These are phyloP conservation scores for Crossocerus cetratus DNA, from an alignment of 2,888 invertebrate species.

Conservation along the genomic window DNA sequence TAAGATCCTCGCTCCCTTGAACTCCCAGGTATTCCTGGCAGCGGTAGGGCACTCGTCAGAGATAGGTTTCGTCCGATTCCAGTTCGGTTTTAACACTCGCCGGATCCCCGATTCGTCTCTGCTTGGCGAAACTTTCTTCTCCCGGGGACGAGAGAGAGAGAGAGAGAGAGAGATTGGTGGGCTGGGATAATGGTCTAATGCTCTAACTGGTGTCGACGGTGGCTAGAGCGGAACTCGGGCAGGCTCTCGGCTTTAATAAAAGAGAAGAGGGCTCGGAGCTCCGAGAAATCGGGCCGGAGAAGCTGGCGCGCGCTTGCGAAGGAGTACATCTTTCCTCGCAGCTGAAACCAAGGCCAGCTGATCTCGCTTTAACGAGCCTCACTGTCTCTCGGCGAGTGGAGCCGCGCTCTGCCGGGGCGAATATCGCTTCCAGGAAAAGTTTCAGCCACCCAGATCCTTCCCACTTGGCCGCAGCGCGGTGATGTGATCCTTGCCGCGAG, in stretches of 20 bases:
- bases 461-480: not conserved
- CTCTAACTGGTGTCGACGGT: not conserved
- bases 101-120: too few species aligned
- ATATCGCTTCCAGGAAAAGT: conserved; percentile 54
- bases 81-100: too few species aligned
- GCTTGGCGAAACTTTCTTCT: too few species aligned
- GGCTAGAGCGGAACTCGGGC: conserved; percentile 8
- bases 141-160: too few species aligned
- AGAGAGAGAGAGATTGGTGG: too few species aligned
- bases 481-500: not conserved
- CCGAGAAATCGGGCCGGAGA: not conserved
- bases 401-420: conserved; percentile 28
- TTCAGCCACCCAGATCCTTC: conserved; percentile 33
- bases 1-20: too few species aligned
- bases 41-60: too few species aligned
- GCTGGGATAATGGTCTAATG: too few species aligned
- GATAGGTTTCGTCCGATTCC: too few species aligned
- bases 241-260: conserved; percentile 42
- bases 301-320: not conserved
- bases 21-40: too few species aligned
- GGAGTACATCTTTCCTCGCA: not conserved
- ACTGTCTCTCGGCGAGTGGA: conserved; percentile 33
- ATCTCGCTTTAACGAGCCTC: conserved; percentile 52
- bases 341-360: conserved; percentile 22
- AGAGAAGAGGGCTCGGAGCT: not conserved